Conservation (phyloP, 1,140 invertebrate genomes). For the Neuroterus valhalla region DNA sequence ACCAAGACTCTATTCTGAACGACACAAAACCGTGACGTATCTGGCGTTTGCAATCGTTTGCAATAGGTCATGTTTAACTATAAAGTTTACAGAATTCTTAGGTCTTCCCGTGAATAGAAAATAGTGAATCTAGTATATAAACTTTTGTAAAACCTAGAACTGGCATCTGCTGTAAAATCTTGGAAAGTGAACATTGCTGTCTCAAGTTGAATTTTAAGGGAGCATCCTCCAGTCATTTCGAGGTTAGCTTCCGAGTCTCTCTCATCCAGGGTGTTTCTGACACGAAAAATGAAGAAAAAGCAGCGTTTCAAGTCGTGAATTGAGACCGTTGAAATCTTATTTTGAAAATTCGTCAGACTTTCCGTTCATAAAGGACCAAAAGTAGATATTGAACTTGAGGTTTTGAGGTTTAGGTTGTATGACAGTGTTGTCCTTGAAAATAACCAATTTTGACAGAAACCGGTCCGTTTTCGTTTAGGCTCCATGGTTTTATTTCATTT, state of each 20-base stretch:
- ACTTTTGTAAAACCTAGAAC: background rate
- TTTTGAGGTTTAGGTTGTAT: constrained; percentile 1
- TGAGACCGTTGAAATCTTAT: background rate
- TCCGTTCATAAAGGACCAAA: background rate
- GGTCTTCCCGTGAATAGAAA: background rate
- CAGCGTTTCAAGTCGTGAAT: background rate
- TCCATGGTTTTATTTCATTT: constrained; percentile 1
- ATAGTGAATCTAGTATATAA: background rate
- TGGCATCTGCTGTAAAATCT: background rate
- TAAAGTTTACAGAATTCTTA: background rate
- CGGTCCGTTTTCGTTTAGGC: background rate
- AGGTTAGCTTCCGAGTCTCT: constrained; percentile 9
- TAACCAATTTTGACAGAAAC: background rate
- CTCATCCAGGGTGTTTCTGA: background rate
- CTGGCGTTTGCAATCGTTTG: too few species aligned
- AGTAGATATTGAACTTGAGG: background rate
- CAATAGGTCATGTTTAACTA: background rate
- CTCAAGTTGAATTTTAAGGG: background rate
- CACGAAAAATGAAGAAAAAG: constrained; percentile 9
- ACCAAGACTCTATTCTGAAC: background rate
- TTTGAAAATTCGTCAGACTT: background rate
- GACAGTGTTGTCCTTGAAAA: background rate
- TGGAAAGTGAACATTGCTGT: background rate
- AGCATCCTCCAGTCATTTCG: background rate
- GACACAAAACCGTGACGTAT: background rate